Evolutionary conservation across 2,113 vertebrate genomes (phyloP).

Genomic region (Acrocephalus kingi): DNA sequence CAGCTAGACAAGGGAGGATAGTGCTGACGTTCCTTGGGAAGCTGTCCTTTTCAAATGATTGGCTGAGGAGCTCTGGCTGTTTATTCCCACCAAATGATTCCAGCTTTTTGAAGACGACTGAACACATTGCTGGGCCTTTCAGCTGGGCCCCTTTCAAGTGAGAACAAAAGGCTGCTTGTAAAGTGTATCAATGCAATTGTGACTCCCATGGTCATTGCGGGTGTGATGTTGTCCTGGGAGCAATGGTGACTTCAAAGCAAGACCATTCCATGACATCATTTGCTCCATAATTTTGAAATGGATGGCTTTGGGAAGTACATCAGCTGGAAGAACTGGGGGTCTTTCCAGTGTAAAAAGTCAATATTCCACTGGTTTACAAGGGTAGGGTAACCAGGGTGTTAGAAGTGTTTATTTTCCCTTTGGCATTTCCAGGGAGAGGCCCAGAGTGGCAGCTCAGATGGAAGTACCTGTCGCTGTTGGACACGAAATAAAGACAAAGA

Average conservation of each 20-base stretch:
- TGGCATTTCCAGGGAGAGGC: not conserved
- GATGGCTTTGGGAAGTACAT: not conserved
- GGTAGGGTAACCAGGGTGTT: not conserved
- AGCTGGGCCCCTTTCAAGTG: slow-evolving; percentile 37
- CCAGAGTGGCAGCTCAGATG: not conserved
- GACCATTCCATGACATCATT: not conserved
- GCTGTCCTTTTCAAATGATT: not conserved
- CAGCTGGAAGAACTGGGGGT: not conserved
- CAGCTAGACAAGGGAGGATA: not conserved
- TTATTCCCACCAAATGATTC: slow-evolving; percentile 18
- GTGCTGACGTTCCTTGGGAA: not conserved
- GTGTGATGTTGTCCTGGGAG: not conserved
- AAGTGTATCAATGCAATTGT: not conserved
- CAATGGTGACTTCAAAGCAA: not conserved
- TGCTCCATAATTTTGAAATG: not conserved
- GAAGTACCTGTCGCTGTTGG: not conserved
- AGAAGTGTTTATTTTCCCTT: not conserved
- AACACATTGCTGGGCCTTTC: slow-evolving; percentile 22
- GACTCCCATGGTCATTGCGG: not conserved
- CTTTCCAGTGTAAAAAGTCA: not conserved
- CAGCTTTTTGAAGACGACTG: slow-evolving; percentile 14
- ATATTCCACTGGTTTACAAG: not conserved
- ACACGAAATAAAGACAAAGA: no score
- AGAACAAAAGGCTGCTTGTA: slow-evolving; percentile 38
- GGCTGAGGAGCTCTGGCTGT: not conserved